Evolutionary conservation across 2,888 invertebrate genomes (phyloP).

Genomic region (Strigamia crassipes): DNA sequence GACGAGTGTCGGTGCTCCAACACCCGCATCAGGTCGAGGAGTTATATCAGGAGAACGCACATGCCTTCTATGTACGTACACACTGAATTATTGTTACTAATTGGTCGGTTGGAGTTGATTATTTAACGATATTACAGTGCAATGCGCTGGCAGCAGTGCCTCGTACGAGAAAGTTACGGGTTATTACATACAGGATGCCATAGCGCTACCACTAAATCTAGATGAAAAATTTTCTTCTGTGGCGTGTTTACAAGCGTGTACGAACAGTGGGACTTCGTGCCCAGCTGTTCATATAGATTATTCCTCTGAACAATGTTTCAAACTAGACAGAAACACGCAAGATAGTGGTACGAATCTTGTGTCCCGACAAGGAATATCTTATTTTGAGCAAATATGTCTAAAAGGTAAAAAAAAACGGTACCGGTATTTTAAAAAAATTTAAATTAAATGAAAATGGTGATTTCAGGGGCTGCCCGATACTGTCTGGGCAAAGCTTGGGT

Average conservation of each 20-base stretch:
- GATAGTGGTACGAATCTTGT: slow-evolving; percentile 55
- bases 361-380: slow-evolving; percentile 59
- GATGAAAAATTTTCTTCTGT: slow-evolving; percentile 53
- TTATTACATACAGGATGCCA: slow-evolving; percentile 59
- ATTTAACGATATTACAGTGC: slow-evolving; percentile 54
- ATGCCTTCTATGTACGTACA: slow-evolving; percentile 41
- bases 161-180: slow-evolving; percentile 62
- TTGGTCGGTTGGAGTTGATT: not conserved
- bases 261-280: slow-evolving; percentile 58
- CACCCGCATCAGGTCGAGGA: not conserved
- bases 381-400: slow-evolving; percentile 61
- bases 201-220: slow-evolving; percentile 58
- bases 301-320: slow-evolving; percentile 59
- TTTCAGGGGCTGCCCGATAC: slow-evolving; percentile 40
- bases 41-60: slow-evolving; percentile 48
- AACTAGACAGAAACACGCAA: slow-evolving; percentile 61
- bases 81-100: not conserved
- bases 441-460: not conserved
- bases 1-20: slow-evolving; percentile 56
- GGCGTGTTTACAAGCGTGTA: slow-evolving; percentile 55
- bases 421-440: not conserved
- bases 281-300: slow-evolving; percentile 61
- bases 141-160: slow-evolving; percentile 60
- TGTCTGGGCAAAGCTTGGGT: slow-evolving; percentile 68
- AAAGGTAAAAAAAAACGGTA: slow-evolving; percentile 54